Evolutionary conservation across 2,797 vertebrate genomes (phyloP).

Genomic region (Oceanodroma leucorhoa): DNA sequence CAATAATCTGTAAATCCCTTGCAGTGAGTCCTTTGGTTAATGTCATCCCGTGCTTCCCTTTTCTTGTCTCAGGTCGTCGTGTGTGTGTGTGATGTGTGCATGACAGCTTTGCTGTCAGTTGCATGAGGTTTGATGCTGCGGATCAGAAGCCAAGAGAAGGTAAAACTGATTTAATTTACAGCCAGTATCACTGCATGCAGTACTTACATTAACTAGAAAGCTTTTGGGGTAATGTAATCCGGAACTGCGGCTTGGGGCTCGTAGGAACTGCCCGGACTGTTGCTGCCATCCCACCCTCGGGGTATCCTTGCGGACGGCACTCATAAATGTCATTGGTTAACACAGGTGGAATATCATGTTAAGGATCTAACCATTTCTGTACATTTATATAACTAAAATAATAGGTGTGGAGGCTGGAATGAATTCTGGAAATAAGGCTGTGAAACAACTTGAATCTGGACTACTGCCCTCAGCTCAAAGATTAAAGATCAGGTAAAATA

Average conservation of each 20-base stretch:
- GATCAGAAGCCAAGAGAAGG: background rate
- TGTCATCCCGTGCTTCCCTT: background rate
- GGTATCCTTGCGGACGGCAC: conserved; percentile 49
- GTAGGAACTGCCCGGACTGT: conserved; percentile 49
- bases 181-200: background rate
- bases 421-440: background rate
- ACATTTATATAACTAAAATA: background rate
- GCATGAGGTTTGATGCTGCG: background rate
- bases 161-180: background rate
- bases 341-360: conserved; percentile 75
- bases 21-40: background rate
- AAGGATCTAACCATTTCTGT: conserved; percentile 67
- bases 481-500: background rate
- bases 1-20: background rate
- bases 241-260: background rate
- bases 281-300: conserved; percentile 44
- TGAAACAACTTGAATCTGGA: background rate
- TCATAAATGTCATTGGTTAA: conserved; percentile 69
- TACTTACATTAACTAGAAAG: conserved; percentile 30
- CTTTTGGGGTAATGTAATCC: conserved; percentile 39
- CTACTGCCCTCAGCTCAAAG: background rate
- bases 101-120: background rate
- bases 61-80: background rate
- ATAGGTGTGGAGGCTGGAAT: background rate
- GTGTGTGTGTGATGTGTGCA: background rate